Conservation (phyloP, 1,140 invertebrate genomes). For the Listronotus bonariensis region DNA sequence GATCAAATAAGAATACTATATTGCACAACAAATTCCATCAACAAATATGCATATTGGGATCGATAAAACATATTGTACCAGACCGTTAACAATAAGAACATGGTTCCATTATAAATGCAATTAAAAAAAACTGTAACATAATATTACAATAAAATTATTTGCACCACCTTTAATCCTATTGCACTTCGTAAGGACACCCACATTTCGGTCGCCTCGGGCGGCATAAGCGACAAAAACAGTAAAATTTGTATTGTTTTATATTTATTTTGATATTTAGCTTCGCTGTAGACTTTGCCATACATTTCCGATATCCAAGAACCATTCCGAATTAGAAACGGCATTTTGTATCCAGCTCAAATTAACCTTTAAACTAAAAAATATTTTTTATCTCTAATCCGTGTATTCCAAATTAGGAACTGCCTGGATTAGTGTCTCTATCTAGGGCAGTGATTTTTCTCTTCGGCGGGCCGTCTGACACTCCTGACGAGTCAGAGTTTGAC, state of each 20-base stretch:
- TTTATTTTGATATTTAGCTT: conserved; percentile 18
- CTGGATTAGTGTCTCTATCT: too few species aligned
- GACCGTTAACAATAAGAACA: conserved; percentile 13
- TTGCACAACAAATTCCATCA: background rate
- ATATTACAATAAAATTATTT: conserved; percentile 22
- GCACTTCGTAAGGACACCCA: conserved; percentile 28
- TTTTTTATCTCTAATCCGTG: too few species aligned
- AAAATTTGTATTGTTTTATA: conserved; percentile 24
- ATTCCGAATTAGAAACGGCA: background rate
- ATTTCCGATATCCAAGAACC: conserved; percentile 7
- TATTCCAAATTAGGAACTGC: too few species aligned
- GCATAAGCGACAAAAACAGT: conserved; percentile 12
- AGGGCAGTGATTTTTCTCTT: too few species aligned
- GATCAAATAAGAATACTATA: too few species aligned
- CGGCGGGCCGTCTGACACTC: too few species aligned
- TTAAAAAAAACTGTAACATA: conserved; percentile 14
- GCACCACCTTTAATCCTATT: conserved; percentile 15
- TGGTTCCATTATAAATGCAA: conserved; percentile 7
- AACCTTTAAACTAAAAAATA: too few species aligned
- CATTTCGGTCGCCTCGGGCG: conserved; percentile 15
- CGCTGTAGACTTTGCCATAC: conserved; percentile 19
- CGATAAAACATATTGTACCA: conserved; percentile 1
- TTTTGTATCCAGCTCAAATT: too few species aligned
- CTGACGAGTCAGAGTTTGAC: too few species aligned
- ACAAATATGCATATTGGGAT: conserved; percentile 7